phyloP scores from a whole-genome alignment of 2,888 invertebrate genomes.

The Congeria kusceri region DNA sequence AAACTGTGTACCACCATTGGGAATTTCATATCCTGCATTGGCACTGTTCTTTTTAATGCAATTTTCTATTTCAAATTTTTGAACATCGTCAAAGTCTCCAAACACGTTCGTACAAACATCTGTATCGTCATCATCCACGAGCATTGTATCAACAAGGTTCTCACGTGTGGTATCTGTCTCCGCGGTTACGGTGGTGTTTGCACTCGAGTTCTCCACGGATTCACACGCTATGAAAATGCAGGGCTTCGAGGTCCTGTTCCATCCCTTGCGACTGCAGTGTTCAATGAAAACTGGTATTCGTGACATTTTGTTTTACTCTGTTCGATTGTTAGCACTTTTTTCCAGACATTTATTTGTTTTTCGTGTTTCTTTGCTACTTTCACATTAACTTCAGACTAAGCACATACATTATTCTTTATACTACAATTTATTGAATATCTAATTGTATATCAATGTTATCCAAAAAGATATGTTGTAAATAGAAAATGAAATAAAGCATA shows the following conservation, averaged over 20 bases:
- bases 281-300: constrained; percentile 62
- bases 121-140: neutral
- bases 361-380: no score
- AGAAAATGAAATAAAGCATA: no score
- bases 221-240: constrained; percentile 62
- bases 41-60: neutral
- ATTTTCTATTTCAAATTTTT: neutral
- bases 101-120: neutral
- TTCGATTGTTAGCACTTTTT: no score
- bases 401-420: no score
- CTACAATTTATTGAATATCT: no score
- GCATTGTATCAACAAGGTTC: neutral
- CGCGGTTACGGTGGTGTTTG: neutral
- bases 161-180: neutral
- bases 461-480: no score
- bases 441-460: no score
- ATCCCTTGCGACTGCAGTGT: constrained; percentile 43
- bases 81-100: neutral
- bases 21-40: neutral
- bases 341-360: no score
- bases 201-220: constrained; percentile 33
- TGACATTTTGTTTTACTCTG: constrained; percentile 40
- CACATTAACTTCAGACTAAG: no score
- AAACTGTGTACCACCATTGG: no score
- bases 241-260: constrained; percentile 37